These are phyloP conservation scores for Chaenocephalus aceratus DNA, from an alignment of 2,113 vertebrate genomes.

Conservation along the genomic window DNA sequence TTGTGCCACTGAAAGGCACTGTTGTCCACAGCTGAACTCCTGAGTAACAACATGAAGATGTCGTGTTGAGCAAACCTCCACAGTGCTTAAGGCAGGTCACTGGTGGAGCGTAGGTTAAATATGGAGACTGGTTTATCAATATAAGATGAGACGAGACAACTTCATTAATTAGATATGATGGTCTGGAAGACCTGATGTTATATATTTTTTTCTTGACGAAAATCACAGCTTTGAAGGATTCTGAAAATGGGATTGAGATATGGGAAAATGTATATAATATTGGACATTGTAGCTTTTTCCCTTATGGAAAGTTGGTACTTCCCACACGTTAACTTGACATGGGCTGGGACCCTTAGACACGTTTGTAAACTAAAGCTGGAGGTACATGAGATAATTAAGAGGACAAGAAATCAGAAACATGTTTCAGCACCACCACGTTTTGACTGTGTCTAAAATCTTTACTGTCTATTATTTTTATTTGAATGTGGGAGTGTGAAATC, in stretches of 20 bases:
- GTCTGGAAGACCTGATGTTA: neutral
- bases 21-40: slow-evolving; percentile 66
- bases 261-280: neutral
- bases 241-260: neutral
- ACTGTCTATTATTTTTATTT: neutral
- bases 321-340: neutral
- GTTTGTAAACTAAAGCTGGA: neutral
- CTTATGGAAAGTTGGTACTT: neutral
- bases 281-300: neutral
- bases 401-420: neutral
- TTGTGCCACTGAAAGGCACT: slow-evolving; percentile 74
- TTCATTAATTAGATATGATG: neutral
- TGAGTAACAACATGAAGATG: neutral
- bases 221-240: neutral
- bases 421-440: neutral
- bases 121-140: neutral
- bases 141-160: slow-evolving; percentile 2
- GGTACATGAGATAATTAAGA: neutral
- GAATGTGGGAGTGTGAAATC: neutral
- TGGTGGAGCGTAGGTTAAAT: neutral
- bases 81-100: slow-evolving; percentile 36
- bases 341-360: neutral
- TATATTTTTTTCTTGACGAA: neutral
- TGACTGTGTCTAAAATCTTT: neutral
- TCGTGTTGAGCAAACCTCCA: slow-evolving; percentile 23